Conservation (phyloP, 2,113 vertebrate genomes). For the Hystrix brachyura region DNA sequence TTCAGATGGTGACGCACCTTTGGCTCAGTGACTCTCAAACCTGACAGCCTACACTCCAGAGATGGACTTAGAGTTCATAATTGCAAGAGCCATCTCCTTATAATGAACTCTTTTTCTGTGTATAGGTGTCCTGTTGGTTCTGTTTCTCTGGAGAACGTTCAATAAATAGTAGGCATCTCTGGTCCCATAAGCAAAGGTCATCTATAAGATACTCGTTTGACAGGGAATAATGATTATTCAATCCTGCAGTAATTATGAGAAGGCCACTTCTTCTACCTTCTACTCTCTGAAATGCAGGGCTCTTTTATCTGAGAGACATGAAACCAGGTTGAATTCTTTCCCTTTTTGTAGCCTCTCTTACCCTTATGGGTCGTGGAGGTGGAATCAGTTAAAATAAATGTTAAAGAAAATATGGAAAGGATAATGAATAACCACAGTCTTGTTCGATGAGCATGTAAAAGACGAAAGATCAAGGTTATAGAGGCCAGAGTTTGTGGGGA, state of each 20-base stretch:
- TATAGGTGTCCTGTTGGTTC: not conserved
- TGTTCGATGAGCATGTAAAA: not conserved
- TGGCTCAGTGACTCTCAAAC: not conserved
- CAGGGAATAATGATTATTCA: constrained; percentile 12
- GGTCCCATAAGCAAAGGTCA: not conserved
- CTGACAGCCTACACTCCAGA: not conserved
- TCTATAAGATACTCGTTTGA: constrained; percentile 16
- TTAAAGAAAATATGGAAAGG: not conserved
- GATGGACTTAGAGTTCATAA: not conserved
- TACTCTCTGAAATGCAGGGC: not conserved
- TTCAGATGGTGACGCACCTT: not conserved
- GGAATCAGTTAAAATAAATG: not conserved
- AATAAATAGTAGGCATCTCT: not conserved
- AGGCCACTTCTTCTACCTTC: not conserved
- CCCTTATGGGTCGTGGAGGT: not conserved
- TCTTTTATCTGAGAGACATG: not conserved
- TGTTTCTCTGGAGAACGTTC: not conserved
- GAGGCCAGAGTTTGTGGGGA: not conserved
- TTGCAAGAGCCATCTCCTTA: not conserved
- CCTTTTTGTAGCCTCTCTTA: not conserved
- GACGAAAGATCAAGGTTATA: not conserved
- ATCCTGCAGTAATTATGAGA: not conserved
- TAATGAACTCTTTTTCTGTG: not conserved
- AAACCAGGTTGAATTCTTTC: constrained; percentile 13
- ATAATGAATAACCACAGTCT: not conserved